phyloP scores from a whole-genome alignment of 2,113 vertebrate genomes.

The Vicugna pacos region DNA sequence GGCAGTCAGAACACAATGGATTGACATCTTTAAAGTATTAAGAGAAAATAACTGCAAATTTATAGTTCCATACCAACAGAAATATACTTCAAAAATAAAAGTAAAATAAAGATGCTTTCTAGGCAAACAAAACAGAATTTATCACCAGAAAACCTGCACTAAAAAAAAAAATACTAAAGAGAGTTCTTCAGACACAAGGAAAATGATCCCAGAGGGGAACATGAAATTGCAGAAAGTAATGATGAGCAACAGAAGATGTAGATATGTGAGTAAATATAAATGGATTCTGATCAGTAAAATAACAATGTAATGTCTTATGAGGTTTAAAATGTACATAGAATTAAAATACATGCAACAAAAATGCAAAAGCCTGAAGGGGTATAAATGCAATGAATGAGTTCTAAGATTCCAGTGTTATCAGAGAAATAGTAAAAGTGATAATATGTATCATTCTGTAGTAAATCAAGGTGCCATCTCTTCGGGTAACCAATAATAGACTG shows the following conservation, averaged over 20 bases:
- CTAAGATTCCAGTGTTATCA: neutral
- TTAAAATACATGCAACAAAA: constrained; percentile 57
- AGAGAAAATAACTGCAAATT: constrained; percentile 34
- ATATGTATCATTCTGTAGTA: neutral
- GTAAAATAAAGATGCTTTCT: constrained; percentile 38
- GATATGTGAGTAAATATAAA: constrained; percentile 36
- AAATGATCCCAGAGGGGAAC: constrained; percentile 56
- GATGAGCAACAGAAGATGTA: constrained; percentile 51
- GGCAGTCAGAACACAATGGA: constrained; percentile 6
- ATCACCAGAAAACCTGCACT: neutral
- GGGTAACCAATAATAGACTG: neutral
- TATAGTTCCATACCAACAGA: neutral
- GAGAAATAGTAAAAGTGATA: neutral
- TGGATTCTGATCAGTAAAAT: neutral
- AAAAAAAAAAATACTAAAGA: constrained; percentile 36
- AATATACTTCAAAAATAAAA: constrained; percentile 36
- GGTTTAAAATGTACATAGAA: constrained; percentile 31
- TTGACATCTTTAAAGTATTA: neutral
- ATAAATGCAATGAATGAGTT: neutral
- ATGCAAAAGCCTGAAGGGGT: neutral
- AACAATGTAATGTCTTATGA: neutral
- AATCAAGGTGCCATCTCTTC: constrained; percentile 45
- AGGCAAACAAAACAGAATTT: constrained; percentile 46
- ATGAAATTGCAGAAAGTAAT: constrained; percentile 46
- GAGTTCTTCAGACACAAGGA: constrained; percentile 48